Evolutionary conservation across 2,888 invertebrate species (phyloP).

Genomic region (Cephus pygmeus): DNA sequence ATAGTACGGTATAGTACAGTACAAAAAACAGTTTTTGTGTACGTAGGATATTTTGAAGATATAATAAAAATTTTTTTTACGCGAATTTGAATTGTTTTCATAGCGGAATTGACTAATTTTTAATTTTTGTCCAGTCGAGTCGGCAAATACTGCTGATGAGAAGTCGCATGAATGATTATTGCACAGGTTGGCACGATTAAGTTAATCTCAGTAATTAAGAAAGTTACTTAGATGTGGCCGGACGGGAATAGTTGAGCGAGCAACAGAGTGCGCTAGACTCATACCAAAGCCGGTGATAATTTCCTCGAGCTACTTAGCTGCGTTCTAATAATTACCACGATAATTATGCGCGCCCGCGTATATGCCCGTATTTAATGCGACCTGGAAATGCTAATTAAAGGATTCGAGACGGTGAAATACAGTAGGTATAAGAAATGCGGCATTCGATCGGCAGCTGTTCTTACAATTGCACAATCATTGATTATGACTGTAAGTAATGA

Average conservation of each 20-base stretch:
- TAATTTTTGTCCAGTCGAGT: background rate
- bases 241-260: constrained; percentile 43
- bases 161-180: constrained; percentile 56
- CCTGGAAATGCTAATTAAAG: constrained; percentile 62
- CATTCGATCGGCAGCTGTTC: background rate
- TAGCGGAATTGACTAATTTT: background rate
- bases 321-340: constrained; percentile 62
- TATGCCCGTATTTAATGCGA: constrained; percentile 45
- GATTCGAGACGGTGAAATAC: constrained; percentile 32
- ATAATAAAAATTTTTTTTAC: too few species aligned
- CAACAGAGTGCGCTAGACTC: constrained; percentile 6
- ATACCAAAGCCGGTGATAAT: constrained; percentile 55
- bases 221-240: constrained; percentile 56
- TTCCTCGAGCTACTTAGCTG: constrained; percentile 60
- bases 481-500: background rate
- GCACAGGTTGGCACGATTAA: constrained; percentile 59
- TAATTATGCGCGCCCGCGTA: constrained; percentile 59
- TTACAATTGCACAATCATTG: background rate
- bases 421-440: background rate
- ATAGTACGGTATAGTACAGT: background rate
- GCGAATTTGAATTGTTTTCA: background rate
- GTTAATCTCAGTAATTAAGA: constrained; percentile 64
- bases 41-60: background rate
- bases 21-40: background rate
- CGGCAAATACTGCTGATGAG: constrained; percentile 23